phyloP scores from a whole-genome alignment of 2,797 vertebrate genomes.

The Semotilus atromaculatus region DNA sequence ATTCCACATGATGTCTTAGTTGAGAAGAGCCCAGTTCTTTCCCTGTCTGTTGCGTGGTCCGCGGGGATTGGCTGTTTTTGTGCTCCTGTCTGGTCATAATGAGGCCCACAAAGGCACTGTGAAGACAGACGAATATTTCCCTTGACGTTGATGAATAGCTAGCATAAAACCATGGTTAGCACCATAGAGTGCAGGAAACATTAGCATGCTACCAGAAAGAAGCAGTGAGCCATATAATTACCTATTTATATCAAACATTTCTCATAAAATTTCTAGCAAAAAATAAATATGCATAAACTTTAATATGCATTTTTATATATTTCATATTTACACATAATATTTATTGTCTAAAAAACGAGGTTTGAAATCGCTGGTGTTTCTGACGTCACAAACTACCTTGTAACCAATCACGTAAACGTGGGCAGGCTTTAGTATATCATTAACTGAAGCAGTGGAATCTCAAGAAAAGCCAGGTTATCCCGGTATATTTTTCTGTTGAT shows the following conservation, averaged over 20 bases:
- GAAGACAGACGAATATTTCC: too few species aligned
- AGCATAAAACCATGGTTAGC: constrained; percentile 70
- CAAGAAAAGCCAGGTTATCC: too few species aligned
- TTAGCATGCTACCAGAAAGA: constrained; percentile 57
- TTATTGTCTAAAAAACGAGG: too few species aligned
- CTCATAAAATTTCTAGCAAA: background rate
- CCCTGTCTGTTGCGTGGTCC: constrained; percentile 56
- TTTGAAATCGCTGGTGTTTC: too few species aligned
- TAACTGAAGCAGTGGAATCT: too few species aligned
- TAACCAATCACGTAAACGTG: too few species aligned
- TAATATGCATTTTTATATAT: too few species aligned
- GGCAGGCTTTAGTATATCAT: too few species aligned
- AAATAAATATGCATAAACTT: too few species aligned
- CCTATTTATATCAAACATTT: constrained; percentile 37
- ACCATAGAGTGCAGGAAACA: constrained; percentile 62
- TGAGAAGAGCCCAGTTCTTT: constrained; percentile 58
- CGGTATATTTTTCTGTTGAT: too few species aligned
- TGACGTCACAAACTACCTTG: too few species aligned
- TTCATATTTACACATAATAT: background rate
- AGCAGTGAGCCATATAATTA: constrained; percentile 67
- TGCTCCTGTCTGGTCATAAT: constrained; percentile 67
- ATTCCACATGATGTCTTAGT: constrained; percentile 63
- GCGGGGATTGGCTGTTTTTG: constrained; percentile 63
- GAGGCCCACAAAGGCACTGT: constrained; percentile 68
- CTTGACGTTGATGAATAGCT: constrained; percentile 78